Base-by-base conservation (phyloP, 2,113 vertebrate genomes). In the Tylochromis polylepis region DNA sequence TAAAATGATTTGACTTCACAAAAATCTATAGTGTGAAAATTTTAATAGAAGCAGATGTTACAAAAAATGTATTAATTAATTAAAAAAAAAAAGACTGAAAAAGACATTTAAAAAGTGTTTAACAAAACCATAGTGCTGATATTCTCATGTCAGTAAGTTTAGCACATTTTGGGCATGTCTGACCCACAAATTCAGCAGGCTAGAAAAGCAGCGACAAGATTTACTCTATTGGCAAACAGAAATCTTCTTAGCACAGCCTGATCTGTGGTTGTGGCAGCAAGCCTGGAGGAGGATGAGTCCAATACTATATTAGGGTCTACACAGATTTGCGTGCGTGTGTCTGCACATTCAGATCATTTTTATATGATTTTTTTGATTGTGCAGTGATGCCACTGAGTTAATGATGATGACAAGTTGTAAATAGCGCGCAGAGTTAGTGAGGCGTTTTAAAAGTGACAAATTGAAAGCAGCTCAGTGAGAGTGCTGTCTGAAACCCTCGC, bases 241-340 rank as follows among this genome's bases (percentile, higher is more conserved):
- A 95, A 95, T 94, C 93, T 92, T 92, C 95, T 95, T 93, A 94
- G 88, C 83, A 38, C 59, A 20, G 94, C 75, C 83, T 95, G 87
- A 94, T 95, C 93, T 93, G 91, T 65, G 79, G 67, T 91, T 88
- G 90, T 95, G 94, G 93, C 93, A 89, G 78, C 24, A 34, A 89
- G 93, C 94, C 94, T 70, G 70, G 60, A 72, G 82, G 79, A 90
- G 88, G 88, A 83, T 77, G 80, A 91, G 83, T 62, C 80, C 78
- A 59, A 15, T 34, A 65, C 83, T 38, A 70, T 77, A 84, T 86
- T 51, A n/a, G 24, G 14, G 65, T 84, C 70, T 65, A 67, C 79
- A 79, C 59, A 88, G 22, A 79, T 60, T 8, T 6, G 58, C 53
- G 0, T 85, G 43, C 1, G 6, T 49, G 67, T 49, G 24, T 75